These are phyloP conservation scores for Haliclona indistincta DNA, from an alignment of 37 sponge, comb jelly and placozoan species.

Conservation along the genomic window DNA sequence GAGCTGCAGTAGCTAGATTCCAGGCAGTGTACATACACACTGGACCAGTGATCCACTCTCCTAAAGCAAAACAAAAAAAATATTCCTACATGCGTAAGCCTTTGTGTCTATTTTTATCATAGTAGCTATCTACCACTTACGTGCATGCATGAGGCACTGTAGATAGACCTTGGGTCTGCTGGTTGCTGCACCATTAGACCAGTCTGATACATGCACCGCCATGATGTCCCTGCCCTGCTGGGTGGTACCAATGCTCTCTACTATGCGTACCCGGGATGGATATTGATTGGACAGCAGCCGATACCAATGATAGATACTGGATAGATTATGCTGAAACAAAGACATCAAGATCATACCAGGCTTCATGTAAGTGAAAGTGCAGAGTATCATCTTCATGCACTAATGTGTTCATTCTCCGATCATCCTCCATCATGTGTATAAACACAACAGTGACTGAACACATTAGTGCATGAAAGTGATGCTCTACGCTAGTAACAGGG, in stretches of 20 bases:
- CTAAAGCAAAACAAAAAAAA: constrained; percentile 4
- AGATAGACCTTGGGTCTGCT: constrained; percentile 59
- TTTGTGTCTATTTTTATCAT: background rate
- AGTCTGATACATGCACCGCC: constrained; percentile 45
- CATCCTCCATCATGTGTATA: too few species aligned
- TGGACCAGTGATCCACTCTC: constrained; percentile 74
- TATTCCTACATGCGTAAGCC: background rate
- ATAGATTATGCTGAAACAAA: constrained; percentile 51
- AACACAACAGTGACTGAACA: too few species aligned
- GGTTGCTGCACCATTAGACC: background rate
- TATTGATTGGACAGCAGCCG: constrained; percentile 29
- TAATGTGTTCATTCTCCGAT: too few species aligned
- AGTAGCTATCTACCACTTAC: constrained; percentile 28
- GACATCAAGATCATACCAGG: background rate
- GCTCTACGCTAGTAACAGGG: too few species aligned
- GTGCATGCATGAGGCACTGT: constrained; percentile 66
- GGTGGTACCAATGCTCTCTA: constrained; percentile 60
- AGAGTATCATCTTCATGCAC: too few species aligned
- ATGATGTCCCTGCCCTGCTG: constrained; percentile 40
- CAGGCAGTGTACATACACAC: constrained; percentile 57
- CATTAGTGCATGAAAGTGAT: too few species aligned
- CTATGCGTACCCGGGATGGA: constrained; percentile 24
- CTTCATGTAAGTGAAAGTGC: too few species aligned
- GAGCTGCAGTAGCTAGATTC: constrained; percentile 20
- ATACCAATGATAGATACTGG: constrained; percentile 45